Evolutionary conservation across 2,797 vertebrate species (phyloP), one percentile per base, ranked within the genome.

Genomic region (Gallinago solitaria): DNA sequence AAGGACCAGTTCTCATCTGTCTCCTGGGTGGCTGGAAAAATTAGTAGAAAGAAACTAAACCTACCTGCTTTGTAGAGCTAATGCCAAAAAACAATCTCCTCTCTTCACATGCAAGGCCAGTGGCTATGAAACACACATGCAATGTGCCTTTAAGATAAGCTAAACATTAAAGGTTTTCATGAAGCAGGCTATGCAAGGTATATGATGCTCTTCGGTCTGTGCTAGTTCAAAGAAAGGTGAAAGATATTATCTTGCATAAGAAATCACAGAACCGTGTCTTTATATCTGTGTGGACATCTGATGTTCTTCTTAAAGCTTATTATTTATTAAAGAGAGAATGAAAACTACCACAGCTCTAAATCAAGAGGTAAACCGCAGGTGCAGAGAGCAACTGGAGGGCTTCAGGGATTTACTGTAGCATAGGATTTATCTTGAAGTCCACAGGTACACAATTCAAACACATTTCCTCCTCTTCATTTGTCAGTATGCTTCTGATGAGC

Each of bases 251-350:
- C 54, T 48, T 69, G 25, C 32, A 69, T 51, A 82, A 67, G 25
- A 70, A 81, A 45, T 56, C 61, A 88, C 53, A 41, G 39, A 87
- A 64, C 32, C 3, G 0, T 65, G 17, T 81, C 57, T 75, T 78
- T 41, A 30, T 51, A 48, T 15, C 68, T 80, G 5, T 67, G 57
- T 61, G 83, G 82, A 75, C 7, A 81, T 30, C 41, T 83, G 43
- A 57, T 81, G 50, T 21, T 86, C 56, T 61, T 73, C 74, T 89
- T 75, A 75, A 39, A 73, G 24, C 2, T 45, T 65, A 81, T 78
- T 77, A 90, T 48, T 93, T 91, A 89, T 89, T 83, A 32, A 96
- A 80, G n/a, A 94, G 41, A 54, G 47, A 80, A n/a, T 33, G 32
- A 93, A 32, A 89, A 59, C 16, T 67, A 8, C 56, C 54, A 16